A percentile compares a stretch with the other conserved stretches of the same genome.
Evolutionary conservation across 2,113 vertebrate species (phyloP).

Genomic region (Ptilonorhynchus violaceus): DNA sequence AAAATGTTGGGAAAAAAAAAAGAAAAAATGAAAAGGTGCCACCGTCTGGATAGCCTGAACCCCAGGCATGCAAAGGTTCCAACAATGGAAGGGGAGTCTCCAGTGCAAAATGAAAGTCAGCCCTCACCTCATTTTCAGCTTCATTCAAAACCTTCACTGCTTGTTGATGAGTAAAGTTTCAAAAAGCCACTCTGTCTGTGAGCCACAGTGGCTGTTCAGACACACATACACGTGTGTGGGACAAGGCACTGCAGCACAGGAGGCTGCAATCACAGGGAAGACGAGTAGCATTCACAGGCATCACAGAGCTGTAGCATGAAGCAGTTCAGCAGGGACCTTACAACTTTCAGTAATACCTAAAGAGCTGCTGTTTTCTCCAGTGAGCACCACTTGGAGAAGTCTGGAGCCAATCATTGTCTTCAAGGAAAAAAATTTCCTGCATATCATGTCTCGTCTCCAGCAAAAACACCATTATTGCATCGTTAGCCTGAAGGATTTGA

Average conservation of each 20-base stretch:
- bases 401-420: not conserved
- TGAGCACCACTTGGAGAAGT: not conserved
- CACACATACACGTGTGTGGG: not conserved
- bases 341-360: not conserved
- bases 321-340: not conserved
- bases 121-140: not conserved
- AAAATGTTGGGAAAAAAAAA: not conserved
- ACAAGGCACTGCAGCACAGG: accelerated
- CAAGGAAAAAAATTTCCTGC: not conserved
- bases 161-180: not conserved
- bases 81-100: not conserved
- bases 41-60: not conserved
- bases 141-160: not conserved
- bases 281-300: not conserved
- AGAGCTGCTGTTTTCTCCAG: not conserved
- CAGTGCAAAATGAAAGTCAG: not conserved
- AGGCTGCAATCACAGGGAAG: not conserved
- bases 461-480: not conserved
- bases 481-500: not conserved
- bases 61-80: not conserved
- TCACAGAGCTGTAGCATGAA: not conserved
- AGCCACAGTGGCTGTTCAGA: not conserved
- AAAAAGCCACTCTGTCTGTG: not conserved
- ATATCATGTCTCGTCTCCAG: not conserved
- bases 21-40: not conserved